Base-by-base conservation (phyloP, 2,797 vertebrate genomes). In the Linurgus olivaceus region DNA sequence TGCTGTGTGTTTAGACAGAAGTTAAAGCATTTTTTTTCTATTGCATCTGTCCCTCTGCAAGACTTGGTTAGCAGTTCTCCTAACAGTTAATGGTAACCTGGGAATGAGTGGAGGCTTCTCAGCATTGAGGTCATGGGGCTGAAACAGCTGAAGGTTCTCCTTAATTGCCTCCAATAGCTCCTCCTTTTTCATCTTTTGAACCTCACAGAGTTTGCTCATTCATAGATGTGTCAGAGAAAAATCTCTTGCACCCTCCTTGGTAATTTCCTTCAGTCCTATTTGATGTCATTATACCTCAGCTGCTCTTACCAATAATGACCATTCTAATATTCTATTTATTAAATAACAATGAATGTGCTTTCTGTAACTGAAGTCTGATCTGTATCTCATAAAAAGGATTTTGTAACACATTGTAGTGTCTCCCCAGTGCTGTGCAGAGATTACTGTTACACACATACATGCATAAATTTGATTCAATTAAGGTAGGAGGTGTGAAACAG, bases 401-500 rank as follows among this genome's bases (percentile, higher is more conserved):
- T 81, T 78, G 45, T 83, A 67, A 77, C 51, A 40, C 25, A 24
- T 23, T 65, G 5, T 58, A 61, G 29, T 33, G 8, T 88, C 65
- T 95, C 76, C 65, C 37, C 40, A 52, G 52, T 33, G 57, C 79
- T 2, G 8, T 33, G 68, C 48, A 63, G 67, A 75, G 77, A 63
- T 52, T 59, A 37, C 61, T 88, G 57, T 57, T 84, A 24, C 6
- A 8, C 68, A 40, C 42, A 21, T 82, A 5, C 16, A 19, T 73
- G 54, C 24, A 54, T 86, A 77, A 74, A 77, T 93, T 91, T 88
- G 50, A 67, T 73, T 90, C 83, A 77, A 28, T 91, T 93, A 47
- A 52, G 51, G 44, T 71, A 68, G 50, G 54, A 57, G 80, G 68
- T 83, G 35, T 61, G 65, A 74, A 96, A 50, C 31, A 62, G 51